Base-by-base conservation (phyloP, 2,797 vertebrate species). In the Lophotriccus pileatus region DNA sequence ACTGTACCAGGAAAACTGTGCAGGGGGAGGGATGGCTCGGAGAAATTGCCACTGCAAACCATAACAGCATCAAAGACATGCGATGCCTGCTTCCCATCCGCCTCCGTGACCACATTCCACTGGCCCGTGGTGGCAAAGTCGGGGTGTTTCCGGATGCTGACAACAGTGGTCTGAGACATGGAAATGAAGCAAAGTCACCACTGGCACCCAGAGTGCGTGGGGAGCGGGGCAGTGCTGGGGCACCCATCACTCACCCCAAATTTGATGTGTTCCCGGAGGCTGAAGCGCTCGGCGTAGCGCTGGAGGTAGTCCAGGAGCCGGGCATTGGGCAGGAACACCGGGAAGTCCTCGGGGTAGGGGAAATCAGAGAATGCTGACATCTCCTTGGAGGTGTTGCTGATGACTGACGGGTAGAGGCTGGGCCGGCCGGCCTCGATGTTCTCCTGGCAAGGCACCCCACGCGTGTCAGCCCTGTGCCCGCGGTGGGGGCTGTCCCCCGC, bases 381-480 rank as follows among this genome's bases (percentile, higher is more conserved):
- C 97, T 99, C 99, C 94, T 99, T 99, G 73, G 98, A 99, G 49
- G 98, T 98, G 97, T 99, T 99, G 97, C 98, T 99, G 94, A 99
- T 98, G 95, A 99, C 96, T 3, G 98, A 99, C 0, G 97, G 97
- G 78, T 99, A 99, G 75, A 99, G 98, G 91, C 99, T 99, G 46
- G 99, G 98, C 86, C 98, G 97, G 74, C 98, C 97, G 3, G 98
- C 74, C 95, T 99, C 98, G 1, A 98, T 96, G 70, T 98, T 95
- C 95, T 99, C 98, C 99, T 99, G 94, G n/a, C 18, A 1, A 0
- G 6, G 60, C 76, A 74, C 4, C 39, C 14, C 0, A 5, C 25
- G 2, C 5, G 12, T 43, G 46, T 94, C 66, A 95, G 67, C 21
- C 30, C 53, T 5, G 27, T 0, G 3, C 24, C 64, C 0, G 0